Percentiles rank a stretch among this genome's conserved stretches.
These are phyloP conservation scores for Anthophora plumipes DNA, from an alignment of 2,888 invertebrate species.

Conservation along the genomic window DNA sequence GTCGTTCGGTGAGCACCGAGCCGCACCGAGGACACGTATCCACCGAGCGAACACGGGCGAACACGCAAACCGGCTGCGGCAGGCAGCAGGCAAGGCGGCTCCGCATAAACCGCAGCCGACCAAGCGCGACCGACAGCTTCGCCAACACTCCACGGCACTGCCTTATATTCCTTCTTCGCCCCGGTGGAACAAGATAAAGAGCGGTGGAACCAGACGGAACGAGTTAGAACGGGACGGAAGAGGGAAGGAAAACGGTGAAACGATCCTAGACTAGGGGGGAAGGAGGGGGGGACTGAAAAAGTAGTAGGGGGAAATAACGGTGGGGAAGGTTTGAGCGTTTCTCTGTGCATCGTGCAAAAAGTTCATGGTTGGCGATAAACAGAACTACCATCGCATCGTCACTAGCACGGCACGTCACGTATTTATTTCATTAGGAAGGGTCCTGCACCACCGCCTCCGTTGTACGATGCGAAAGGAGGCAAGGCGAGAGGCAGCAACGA, in stretches of 20 bases:
- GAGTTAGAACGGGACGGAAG: constrained; percentile 39
- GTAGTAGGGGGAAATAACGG: too few relatives aligned
- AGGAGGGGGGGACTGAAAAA: not conserved
- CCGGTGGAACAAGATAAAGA: constrained; percentile 73
- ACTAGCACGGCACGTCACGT: constrained; percentile 63
- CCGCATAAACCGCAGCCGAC: constrained; percentile 82
- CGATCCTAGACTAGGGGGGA: constrained; percentile 11
- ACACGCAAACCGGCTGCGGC: constrained; percentile 82
- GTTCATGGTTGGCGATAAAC: constrained; percentile 67
- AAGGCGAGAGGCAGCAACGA: not conserved
- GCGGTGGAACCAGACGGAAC: constrained; percentile 52
- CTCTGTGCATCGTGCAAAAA: constrained; percentile 57
- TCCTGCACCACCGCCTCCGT: constrained; percentile 60
- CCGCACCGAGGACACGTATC: constrained; percentile 82
- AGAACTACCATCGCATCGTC: constrained; percentile 63
- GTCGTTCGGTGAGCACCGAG: constrained; percentile 75
- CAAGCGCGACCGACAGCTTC: constrained; percentile 83
- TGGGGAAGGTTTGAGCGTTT: constrained; percentile 30
- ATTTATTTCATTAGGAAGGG: constrained; percentile 72
- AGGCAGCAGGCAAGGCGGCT: constrained; percentile 77
- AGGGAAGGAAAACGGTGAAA: constrained; percentile 50
- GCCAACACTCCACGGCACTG: constrained; percentile 80
- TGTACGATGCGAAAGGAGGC: constrained; percentile 40
- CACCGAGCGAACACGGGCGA: constrained; percentile 76
- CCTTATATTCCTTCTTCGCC: constrained; percentile 75